Percentiles rank a stretch among this genome's conserved stretches.
Evolutionary conservation across 1,140 invertebrate species (phyloP).

Genomic region (Mactra quadrangularis): DNA sequence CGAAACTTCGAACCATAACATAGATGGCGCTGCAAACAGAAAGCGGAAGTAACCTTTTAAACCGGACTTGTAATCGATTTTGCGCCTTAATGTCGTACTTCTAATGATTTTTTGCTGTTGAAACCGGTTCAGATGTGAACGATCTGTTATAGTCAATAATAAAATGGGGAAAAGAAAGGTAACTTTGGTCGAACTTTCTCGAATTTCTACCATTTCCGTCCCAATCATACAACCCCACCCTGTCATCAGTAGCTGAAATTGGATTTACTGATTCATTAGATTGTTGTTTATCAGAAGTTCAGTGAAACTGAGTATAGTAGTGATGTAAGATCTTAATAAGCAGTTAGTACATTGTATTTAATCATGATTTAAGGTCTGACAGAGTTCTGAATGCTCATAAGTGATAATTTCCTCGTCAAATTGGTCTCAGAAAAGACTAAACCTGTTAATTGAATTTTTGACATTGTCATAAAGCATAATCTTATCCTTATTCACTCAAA

Average conservation of each 20-base stretch:
- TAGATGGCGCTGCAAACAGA: conserved; percentile 28
- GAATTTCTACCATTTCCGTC: background rate
- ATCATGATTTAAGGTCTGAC: no score
- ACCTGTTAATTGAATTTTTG: no score
- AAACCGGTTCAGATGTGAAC: background rate
- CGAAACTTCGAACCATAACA: no score
- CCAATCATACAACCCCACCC: background rate
- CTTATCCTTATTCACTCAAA: no score
- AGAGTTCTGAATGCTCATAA: no score
- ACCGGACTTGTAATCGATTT: conserved; percentile 49
- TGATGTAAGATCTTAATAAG: no score
- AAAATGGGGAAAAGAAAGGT: conserved; percentile 43
- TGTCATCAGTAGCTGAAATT: background rate
- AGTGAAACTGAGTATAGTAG: no score
- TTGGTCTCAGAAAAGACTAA: no score
- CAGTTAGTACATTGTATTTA: no score
- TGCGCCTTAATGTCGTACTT: conserved; percentile 35
- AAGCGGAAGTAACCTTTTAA: conserved; percentile 58
- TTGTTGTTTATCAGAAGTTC: background rate
- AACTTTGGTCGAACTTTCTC: background rate
- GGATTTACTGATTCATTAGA: background rate
- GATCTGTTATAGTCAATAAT: background rate
- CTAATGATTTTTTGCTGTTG: background rate
- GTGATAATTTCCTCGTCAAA: no score
- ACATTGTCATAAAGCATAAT: no score